phyloP scores from a whole-genome alignment of 2,797 vertebrate genomes.

The Zenarchopterus dispar region DNA sequence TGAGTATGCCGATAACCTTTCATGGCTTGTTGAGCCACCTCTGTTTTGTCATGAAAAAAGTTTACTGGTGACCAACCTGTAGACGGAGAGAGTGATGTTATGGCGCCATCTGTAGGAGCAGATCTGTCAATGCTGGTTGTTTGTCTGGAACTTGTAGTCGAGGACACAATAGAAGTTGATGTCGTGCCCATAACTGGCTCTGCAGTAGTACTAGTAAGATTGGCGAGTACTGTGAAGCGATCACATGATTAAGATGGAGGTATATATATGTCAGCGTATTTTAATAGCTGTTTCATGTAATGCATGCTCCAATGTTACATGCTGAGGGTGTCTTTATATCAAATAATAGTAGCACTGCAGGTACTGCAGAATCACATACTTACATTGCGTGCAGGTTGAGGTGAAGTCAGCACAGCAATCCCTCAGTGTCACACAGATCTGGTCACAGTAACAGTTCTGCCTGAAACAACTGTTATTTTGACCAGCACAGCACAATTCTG shows the following conservation, averaged over 20 bases:
- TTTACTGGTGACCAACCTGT: conserved; percentile 23
- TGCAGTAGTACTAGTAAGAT: background rate
- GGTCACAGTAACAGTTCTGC: conserved; percentile 62
- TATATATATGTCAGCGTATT: background rate
- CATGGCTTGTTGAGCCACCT: background rate
- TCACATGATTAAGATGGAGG: background rate
- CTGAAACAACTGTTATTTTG: background rate
- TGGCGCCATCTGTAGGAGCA: background rate
- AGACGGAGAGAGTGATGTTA: conserved; percentile 4
- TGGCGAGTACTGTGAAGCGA: conserved; percentile 2
- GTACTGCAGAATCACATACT: background rate
- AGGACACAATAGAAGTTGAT: background rate
- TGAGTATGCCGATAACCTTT: background rate
- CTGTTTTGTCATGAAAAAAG: background rate
- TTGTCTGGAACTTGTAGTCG: background rate
- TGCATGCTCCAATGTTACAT: too few relatives aligned
- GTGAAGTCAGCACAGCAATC: conserved; percentile 68
- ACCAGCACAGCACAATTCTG: conserved; percentile 64
- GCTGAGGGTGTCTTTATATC: too few relatives aligned
- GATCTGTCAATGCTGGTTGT: background rate
- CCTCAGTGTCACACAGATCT: rapidly evolving
- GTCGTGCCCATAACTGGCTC: background rate
- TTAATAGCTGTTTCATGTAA: too few relatives aligned
- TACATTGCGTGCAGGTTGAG: conserved; percentile 46
- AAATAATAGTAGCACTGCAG: background rate